Conservation (phyloP, 1,140 invertebrate genomes). For the Cydia pomonella region DNA sequence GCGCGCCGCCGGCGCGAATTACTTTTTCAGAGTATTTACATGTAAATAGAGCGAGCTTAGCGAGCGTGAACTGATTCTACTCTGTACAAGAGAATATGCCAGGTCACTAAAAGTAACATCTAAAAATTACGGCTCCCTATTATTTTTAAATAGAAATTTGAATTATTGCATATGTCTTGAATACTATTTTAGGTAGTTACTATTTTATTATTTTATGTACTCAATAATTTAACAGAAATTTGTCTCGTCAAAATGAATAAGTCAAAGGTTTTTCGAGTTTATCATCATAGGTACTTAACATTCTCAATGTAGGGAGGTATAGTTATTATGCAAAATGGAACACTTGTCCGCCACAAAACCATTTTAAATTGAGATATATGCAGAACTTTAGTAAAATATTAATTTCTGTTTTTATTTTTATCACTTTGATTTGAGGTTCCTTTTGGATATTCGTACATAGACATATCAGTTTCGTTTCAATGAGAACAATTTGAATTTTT, state of each 20-base stretch:
- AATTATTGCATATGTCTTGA: too few relatives aligned
- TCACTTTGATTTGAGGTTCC: neutral
- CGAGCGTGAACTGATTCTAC: neutral
- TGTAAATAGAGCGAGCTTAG: constrained; percentile 74
- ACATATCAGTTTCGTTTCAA: neutral
- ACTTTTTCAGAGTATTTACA: constrained; percentile 81
- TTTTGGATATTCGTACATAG: neutral
- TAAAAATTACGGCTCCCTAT: neutral
- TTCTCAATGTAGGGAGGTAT: too few relatives aligned
- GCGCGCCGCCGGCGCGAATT: constrained; percentile 73
- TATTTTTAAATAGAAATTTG: too few relatives aligned
- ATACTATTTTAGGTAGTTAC: too few relatives aligned
- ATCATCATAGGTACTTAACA: too few relatives aligned
- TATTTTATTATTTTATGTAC: too few relatives aligned
- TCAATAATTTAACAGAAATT: too few relatives aligned
- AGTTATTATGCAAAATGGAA: too few relatives aligned
- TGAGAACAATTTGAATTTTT: neutral
- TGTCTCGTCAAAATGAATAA: too few relatives aligned
- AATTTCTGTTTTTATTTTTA: too few relatives aligned
- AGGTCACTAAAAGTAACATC: neutral
- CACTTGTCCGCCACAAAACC: too few relatives aligned
- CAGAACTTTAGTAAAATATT: neutral
- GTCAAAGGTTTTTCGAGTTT: too few relatives aligned
- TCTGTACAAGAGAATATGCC: neutral
- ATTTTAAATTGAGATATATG: neutral